phyloP scores from a whole-genome alignment of 2,113 vertebrate species.

The Eulemur macaco region DNA sequence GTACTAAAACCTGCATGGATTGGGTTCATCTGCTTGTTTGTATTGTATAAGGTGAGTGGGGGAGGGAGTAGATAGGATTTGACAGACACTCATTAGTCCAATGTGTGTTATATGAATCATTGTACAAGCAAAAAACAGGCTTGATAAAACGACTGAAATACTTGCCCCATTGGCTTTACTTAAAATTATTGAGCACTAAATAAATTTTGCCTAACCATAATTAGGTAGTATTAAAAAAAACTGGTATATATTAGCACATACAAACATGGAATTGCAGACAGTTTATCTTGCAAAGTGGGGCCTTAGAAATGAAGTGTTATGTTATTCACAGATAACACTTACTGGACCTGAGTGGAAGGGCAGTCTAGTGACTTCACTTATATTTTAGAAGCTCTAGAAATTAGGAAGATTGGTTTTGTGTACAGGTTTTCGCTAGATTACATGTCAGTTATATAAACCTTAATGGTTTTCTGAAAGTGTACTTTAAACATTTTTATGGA shows the following conservation, averaged over 20 bases:
- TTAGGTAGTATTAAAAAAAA: conserved; percentile 51
- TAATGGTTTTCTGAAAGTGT: conserved; percentile 36
- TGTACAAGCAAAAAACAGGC: conserved; percentile 18
- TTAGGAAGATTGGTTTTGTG: conserved; percentile 51
- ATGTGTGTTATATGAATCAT: conserved; percentile 20
- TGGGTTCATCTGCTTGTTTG: conserved; percentile 35
- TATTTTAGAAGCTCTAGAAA: conserved; percentile 35
- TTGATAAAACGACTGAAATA: conserved; percentile 37
- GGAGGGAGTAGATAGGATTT: not conserved
- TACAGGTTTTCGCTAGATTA: conserved; percentile 14
- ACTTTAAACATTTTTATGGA: conserved; percentile 23
- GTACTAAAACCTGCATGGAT: not conserved
- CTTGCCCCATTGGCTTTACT: not conserved
- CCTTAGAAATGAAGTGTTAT: conserved; percentile 54
- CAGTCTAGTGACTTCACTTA: conserved; percentile 35
- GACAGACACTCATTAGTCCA: not conserved
- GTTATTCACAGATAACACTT: conserved; percentile 61
- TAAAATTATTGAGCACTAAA: conserved; percentile 52
- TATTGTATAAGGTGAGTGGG: not conserved
- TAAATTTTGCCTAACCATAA: not conserved
- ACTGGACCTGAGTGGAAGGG: conserved; percentile 20
- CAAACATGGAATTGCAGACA: conserved; percentile 5
- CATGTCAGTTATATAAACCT: conserved; percentile 31
- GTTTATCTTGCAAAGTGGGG: conserved; percentile 58
- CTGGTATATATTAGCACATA: not conserved